Evolutionary conservation across 2,797 vertebrate species (phyloP), one percentile per base, ranked within the genome.

Genomic region (Aotus griseimembra): DNA sequence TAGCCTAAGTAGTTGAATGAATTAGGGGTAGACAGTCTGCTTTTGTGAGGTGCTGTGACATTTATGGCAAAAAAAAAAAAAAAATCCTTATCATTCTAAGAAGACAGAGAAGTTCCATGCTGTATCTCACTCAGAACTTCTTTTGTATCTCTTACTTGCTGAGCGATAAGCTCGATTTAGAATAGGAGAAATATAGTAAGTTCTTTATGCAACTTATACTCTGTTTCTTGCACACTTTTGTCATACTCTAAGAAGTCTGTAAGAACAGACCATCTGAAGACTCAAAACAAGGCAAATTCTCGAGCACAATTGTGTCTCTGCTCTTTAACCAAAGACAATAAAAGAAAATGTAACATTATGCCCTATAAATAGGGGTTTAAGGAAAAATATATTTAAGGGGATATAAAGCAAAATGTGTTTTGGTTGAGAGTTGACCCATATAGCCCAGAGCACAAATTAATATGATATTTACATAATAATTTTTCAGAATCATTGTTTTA

Each of bases 321-420:
- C 5, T 96, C 28, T 94, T 80, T 87, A 88, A 55, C 72, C 41
- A 89, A 96, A 96, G 75, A 48, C 61, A 95, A 80, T 46, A 88
- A 55, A 83, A 93, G n/a, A 88, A 13, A 95, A 87, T 67, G 44
- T 87, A 26, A n/a, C 30, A 39, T 30, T 73, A 36, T 36, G 22
- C 7, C 79, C 70, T 26, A 84, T 7, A 73, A 7, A 92, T 1
- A 19, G 19, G 8, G 20, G 33, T 14, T 88, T 67, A 73, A 76
- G 67, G 11, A 50, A 64, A 94, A 39, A 81, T 36, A 19, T 20
- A 46, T 50, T 7, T 5, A 83, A 84, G 28, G 33, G 4, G 55
- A 75, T 15, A 64, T 61, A 67, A 88, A 94, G 64, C 24, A 85
- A 95, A 87, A 85, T 61, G 13, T 61, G 50, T 79, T 80, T 87